Evolutionary conservation across 2,113 vertebrate species (phyloP), one percentile per base, ranked within the genome.

Genomic region (Neolamprologus caudopunctatus): DNA sequence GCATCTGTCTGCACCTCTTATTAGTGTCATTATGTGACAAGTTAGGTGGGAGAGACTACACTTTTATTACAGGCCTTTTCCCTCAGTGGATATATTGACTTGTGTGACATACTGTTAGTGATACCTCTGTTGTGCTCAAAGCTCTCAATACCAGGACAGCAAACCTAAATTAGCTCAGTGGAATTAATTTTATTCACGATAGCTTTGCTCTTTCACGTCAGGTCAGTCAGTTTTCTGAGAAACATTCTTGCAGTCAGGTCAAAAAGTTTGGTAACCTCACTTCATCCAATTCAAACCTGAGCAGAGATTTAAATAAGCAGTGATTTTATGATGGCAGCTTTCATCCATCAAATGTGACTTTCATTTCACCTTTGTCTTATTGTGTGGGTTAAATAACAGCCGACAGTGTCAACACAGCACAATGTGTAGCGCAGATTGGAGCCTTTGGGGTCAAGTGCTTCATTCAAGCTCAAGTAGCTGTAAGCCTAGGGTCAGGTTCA

Each of bases 401-500:
- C 7, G 31, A 71, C 33, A 26, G 26, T 73, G 45, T 81, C 58
- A 31, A 66, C 54, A 16, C 45, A 40, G 47, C 9, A 75, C 33
- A 83, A 47, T 58, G 57, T 78, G 33, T 45, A 87, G 40, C 58
- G 8, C 35, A 57, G 17, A 28, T 50, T 78, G 42, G 73, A 81
- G 51, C 55, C 33, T 79, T 8, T 82, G 80, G 73, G 88, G 85
- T 88, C 61, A 88, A 87, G 87, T 17, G 78, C 14, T 91, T 90
- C 68, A 37, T 84, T 87, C 89, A 66, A 63, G 82, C 90, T 94
- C 89, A 87, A 90, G 45, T 82, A 63, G 83, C 89, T 51, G 47
- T 61, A 26, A 87, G 80, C 86, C 84, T 47, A 51, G 14, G 84
- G 89, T 89, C 83, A 81, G 19, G 28, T 75, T 81, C 89, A 80